phyloP scores from a whole-genome alignment of 2,113 vertebrate species.

The Bubo bubo region DNA sequence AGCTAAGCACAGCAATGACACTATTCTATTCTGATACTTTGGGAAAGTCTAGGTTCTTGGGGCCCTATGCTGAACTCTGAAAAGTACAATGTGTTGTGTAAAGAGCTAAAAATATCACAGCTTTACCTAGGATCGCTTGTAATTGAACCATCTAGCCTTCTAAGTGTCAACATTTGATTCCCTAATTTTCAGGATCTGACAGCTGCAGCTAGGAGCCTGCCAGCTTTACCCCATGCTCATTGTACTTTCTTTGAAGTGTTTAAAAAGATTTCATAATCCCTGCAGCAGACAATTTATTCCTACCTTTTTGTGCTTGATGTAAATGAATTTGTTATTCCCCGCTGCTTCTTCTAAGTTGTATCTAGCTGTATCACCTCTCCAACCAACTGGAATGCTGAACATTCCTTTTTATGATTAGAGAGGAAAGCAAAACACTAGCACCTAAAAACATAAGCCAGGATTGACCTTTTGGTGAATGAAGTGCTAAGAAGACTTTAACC shows the following conservation, averaged over 20 bases:
- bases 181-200: constrained; percentile 71
- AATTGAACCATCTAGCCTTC: constrained; percentile 72
- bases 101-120: constrained; percentile 76
- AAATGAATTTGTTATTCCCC: constrained; percentile 26
- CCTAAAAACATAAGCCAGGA: constrained; percentile 7
- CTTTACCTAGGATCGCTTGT: constrained; percentile 74
- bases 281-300: constrained; percentile 31
- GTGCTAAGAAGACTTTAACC: neutral
- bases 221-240: constrained; percentile 64
- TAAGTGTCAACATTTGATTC: constrained; percentile 75
- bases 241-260: constrained; percentile 64
- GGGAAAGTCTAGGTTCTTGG: constrained; percentile 5
- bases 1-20: constrained; percentile 8
- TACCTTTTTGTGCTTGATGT: constrained; percentile 26
- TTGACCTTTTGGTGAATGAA: constrained; percentile 43
- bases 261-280: constrained; percentile 60
- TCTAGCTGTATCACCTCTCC: constrained; percentile 17
- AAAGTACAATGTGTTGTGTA: constrained; percentile 69
- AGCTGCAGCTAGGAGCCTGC: constrained; percentile 71
- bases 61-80: constrained; percentile 57
- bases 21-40: neutral
- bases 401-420: neutral
- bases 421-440: neutral
- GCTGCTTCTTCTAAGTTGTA: constrained; percentile 21
- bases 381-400: neutral